These are phyloP conservation scores for Lepidocyrtoides sp. DNA, from an alignment of 2,888 invertebrate genomes.

Conservation along the genomic window DNA sequence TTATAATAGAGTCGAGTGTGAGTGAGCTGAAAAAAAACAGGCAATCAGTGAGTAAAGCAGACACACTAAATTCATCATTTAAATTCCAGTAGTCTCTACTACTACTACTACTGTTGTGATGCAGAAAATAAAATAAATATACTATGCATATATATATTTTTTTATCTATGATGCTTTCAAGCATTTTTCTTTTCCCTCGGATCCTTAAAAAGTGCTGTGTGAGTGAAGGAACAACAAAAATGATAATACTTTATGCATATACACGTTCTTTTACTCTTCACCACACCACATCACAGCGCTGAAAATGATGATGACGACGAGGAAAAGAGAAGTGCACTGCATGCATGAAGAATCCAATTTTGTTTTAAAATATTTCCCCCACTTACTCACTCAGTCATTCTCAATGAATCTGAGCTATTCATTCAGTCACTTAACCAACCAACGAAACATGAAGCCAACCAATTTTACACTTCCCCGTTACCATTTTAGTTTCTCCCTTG, in stretches of 20 bases:
- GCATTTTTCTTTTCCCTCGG: slow-evolving; percentile 43
- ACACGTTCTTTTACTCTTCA: slow-evolving; percentile 16
- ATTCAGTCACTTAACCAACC: slow-evolving; percentile 50
- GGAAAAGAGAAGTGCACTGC: slow-evolving; percentile 2
- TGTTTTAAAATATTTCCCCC: slow-evolving; percentile 42
- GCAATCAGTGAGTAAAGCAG: slow-evolving; percentile 45
- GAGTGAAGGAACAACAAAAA: no score
- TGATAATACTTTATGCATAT: slow-evolving; percentile 54
- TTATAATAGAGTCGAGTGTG: slow-evolving; percentile 18
- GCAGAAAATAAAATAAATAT: neutral
- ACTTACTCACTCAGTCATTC: slow-evolving; percentile 26
- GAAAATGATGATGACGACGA: neutral
- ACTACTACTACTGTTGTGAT: no score
- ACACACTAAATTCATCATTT: slow-evolving; percentile 60
- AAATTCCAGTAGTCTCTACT: slow-evolving; percentile 57
- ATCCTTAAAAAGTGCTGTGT: slow-evolving; percentile 53
- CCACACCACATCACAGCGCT: neutral
- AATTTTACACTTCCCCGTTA: slow-evolving; percentile 29
- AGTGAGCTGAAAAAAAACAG: neutral
- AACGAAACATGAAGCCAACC: slow-evolving; percentile 35
- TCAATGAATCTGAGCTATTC: slow-evolving; percentile 43
- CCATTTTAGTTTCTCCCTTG: slow-evolving; percentile 20
- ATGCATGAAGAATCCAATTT: slow-evolving; percentile 68
- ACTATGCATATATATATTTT: neutral
- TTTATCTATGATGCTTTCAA: neutral